phyloP scores from a whole-genome alignment of 2,113 vertebrate species.

The Cygnus buccinator region DNA sequence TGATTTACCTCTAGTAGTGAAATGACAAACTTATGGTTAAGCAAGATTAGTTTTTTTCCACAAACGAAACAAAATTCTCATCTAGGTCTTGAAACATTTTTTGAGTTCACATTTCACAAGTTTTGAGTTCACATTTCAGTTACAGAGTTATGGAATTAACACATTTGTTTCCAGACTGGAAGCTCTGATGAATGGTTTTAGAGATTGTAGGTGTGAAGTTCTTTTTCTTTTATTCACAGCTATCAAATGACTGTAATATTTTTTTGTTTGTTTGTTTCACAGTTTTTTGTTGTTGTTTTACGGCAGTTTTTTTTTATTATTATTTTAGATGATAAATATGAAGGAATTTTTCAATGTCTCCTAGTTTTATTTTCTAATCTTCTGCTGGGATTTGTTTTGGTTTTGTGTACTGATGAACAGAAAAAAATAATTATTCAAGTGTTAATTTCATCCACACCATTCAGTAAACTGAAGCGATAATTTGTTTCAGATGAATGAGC shows the following conservation, averaged over 20 bases:
- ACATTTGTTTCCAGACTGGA: not conserved
- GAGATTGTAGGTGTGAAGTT: not conserved
- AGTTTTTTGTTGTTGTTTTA: no score
- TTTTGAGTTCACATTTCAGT: not conserved
- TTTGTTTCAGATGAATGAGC: slow-evolving; percentile 60
- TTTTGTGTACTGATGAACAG: not conserved
- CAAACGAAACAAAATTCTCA: not conserved
- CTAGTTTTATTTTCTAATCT: not conserved
- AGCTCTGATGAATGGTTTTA: not conserved
- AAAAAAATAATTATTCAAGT: not conserved
- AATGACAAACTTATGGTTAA: not conserved
- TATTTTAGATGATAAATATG: not conserved
- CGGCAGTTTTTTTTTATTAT: not conserved
- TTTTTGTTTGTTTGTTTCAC: not conserved
- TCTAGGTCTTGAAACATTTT: not conserved
- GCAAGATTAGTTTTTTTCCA: not conserved
- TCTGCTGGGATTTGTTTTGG: not conserved
- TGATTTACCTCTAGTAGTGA: not conserved
- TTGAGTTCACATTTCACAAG: no score
- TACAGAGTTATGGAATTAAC: not conserved
- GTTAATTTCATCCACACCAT: not conserved
- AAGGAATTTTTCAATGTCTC: not conserved
- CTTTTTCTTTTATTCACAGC: not conserved
- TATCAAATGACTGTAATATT: not conserved
- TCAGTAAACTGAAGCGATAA: slow-evolving; percentile 16